Conservation (phyloP, 2,888 invertebrate genomes). For the Deroplatys truncata region DNA sequence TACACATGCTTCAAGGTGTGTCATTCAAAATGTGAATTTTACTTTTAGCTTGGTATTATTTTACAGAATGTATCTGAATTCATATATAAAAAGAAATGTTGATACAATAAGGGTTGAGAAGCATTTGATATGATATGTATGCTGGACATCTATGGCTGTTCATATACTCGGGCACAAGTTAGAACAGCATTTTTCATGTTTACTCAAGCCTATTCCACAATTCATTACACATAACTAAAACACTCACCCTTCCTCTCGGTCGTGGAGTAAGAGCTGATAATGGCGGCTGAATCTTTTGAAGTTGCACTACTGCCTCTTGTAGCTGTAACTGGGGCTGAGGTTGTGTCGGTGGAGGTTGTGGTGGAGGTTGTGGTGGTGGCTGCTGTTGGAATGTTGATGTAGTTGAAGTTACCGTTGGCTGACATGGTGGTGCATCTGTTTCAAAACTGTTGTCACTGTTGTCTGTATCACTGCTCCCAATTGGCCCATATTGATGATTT, state of each 20-base stretch:
- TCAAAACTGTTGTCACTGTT: constrained; percentile 4
- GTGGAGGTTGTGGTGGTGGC: neutral
- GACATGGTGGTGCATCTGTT: neutral
- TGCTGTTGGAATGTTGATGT: neutral
- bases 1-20: too few relatives aligned
- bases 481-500: constrained; percentile 8
- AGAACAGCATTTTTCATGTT: too few relatives aligned
- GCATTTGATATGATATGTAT: too few relatives aligned
- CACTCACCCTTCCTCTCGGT: constrained; percentile 19
- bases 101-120: too few relatives aligned
- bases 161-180: too few relatives aligned
- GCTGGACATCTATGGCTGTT: too few relatives aligned
- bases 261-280: neutral
- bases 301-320: neutral
- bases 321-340: neutral
- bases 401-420: neutral
- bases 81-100: too few relatives aligned
- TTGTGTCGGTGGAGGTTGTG: neutral
- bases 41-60: too few relatives aligned
- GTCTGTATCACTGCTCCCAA: constrained; percentile 8
- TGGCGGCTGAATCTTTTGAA: neutral
- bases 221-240: too few relatives aligned
- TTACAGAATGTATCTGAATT: too few relatives aligned
- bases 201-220: too few relatives aligned
- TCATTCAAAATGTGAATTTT: too few relatives aligned